Evolutionary conservation across 2,113 vertebrate genomes (phyloP).

Genomic region (Epinephelus cyanopodus): DNA sequence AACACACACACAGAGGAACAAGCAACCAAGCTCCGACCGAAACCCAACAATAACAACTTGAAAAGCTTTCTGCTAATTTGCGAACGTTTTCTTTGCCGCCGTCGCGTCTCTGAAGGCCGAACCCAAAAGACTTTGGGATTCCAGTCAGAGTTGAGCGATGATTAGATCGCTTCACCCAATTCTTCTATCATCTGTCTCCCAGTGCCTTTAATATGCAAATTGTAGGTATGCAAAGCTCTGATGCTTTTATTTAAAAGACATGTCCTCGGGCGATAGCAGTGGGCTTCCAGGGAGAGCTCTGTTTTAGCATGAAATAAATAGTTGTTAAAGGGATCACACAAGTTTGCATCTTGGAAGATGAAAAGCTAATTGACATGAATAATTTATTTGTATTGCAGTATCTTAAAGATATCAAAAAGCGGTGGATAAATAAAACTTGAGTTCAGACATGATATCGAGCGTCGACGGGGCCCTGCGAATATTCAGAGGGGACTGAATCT

Average conservation of each 20-base stretch:
- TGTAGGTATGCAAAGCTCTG: conserved; percentile 92
- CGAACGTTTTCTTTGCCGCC: conserved; percentile 54
- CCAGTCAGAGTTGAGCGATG: conserved; percentile 84
- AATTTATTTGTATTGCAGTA: conserved; percentile 84
- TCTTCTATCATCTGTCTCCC: conserved; percentile 83
- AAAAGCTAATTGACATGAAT: conserved; percentile 90
- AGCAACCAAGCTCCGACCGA: conserved; percentile 16
- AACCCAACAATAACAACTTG: conserved; percentile 68
- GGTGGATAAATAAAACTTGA: conserved; percentile 80
- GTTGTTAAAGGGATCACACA: conserved; percentile 95
- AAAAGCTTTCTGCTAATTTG: conserved; percentile 67
- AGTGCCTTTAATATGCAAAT: conserved; percentile 94
- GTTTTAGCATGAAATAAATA: conserved; percentile 94
- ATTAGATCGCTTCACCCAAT: conserved; percentile 81
- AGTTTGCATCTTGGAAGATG: conserved; percentile 92
- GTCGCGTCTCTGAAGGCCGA: conserved; percentile 64
- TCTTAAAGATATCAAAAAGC: conserved; percentile 85
- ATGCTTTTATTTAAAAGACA: conserved; percentile 96
- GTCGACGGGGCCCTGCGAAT: conserved; percentile 60
- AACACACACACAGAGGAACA: conserved; percentile 9
- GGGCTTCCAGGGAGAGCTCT: conserved; percentile 90
- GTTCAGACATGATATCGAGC: conserved; percentile 74
- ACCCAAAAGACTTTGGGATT: conserved; percentile 80
- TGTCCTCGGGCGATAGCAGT: conserved; percentile 91
- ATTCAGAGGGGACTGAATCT: conserved; percentile 81